These are phyloP conservation scores for Mus caroli DNA, from an alignment of 2,797 vertebrate genomes.

Conservation along the genomic window DNA sequence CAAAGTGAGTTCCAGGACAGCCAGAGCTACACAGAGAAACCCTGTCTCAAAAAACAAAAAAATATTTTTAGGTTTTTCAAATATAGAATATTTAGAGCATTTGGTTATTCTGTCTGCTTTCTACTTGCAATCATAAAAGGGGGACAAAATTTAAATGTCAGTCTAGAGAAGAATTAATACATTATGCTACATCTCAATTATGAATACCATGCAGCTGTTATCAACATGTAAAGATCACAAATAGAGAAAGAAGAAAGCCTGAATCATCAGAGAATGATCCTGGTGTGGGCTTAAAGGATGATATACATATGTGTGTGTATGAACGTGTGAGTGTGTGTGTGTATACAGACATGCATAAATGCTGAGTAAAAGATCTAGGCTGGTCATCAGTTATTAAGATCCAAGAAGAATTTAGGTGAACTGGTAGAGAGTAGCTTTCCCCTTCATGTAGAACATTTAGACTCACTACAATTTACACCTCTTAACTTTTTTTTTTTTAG, in stretches of 20 bases:
- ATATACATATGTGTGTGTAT: not conserved
- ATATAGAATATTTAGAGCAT: conserved; percentile 18
- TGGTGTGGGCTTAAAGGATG: conserved; percentile 37
- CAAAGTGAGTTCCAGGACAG: too few relatives aligned
- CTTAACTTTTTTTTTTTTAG: not conserved
- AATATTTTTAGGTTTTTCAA: not conserved
- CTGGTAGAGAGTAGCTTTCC: not conserved
- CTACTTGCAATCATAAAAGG: conserved; percentile 52
- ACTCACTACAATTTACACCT: conserved; percentile 11
- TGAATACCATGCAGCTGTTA: not conserved
- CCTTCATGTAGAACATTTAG: conserved; percentile 13
- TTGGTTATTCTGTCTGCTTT: not conserved
- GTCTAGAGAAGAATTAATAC: not conserved
- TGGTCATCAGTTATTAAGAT: not conserved
- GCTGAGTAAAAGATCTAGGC: not conserved
- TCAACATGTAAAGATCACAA: not conserved
- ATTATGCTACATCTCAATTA: conserved; percentile 22
- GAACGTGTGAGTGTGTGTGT: not conserved
- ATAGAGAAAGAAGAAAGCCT: not conserved
- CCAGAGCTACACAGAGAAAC: too few relatives aligned
- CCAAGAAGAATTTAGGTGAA: conserved; percentile 36
- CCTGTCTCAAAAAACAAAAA: too few relatives aligned
- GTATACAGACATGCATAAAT: not conserved
- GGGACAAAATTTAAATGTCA: not conserved
- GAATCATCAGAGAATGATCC: conserved; percentile 25